Conservation (phyloP, 2,113 vertebrate species). For the Hippopotamus amphibius region DNA sequence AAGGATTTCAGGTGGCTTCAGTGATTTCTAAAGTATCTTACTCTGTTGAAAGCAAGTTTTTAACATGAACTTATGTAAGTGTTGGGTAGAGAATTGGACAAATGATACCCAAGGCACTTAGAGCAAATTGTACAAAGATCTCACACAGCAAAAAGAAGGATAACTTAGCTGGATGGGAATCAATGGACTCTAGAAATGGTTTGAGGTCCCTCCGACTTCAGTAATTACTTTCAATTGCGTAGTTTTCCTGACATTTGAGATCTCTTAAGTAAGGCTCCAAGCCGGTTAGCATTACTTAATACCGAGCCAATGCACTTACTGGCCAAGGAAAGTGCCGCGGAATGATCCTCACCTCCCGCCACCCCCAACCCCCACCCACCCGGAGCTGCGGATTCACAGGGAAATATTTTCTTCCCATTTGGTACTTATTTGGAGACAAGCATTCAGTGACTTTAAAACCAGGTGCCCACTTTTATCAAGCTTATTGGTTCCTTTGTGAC, state of each 20-base stretch:
- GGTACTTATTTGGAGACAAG: not conserved
- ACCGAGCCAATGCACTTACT: fast-evolving
- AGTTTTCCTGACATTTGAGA: not conserved
- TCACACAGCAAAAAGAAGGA: not conserved
- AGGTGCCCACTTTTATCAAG: not conserved
- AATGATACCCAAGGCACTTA: not conserved
- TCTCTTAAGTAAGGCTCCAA: not conserved
- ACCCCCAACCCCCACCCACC: too few relatives aligned
- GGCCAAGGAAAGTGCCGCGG: not conserved
- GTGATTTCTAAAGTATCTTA: not conserved
- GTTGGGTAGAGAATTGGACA: not conserved
- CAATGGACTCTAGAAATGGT: not conserved
- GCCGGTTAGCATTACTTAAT: not conserved
- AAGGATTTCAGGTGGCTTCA: not conserved
- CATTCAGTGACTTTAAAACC: not conserved
- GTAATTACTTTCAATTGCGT: not conserved
- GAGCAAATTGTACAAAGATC: not conserved
- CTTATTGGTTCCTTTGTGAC: not conserved
- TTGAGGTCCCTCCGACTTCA: not conserved
- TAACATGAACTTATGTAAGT: not conserved
- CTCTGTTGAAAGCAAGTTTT: not conserved
- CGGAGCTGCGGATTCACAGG: too few relatives aligned
- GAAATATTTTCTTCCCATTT: not conserved
- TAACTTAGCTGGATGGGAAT: not conserved
- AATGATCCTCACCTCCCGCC: not conserved